Base-by-base conservation (phyloP, 2,113 vertebrate genomes). In the Candoia aspera region DNA sequence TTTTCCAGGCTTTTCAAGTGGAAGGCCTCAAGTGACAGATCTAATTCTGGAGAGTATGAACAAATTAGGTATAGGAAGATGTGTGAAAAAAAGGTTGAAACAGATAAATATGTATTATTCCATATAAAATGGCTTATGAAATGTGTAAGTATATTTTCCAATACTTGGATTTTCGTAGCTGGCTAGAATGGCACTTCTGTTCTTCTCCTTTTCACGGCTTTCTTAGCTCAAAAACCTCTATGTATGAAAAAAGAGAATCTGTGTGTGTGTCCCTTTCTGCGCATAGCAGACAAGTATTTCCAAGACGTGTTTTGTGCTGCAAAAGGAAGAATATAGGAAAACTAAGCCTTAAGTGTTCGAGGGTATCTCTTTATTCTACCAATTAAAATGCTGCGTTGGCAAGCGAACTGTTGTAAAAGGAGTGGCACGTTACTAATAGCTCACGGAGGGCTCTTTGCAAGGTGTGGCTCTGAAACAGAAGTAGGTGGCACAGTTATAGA, bases 381-480 rank as follows among this genome's bases (percentile, higher is more conserved):
- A n/a, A 17, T 89, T 58, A 11, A 46, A 19, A 24, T 29, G 54
- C 33, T 79, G 15, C 8, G 29, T 68, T 73, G 53, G 88, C 84
- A 57, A 21, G 13, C 0, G 24, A 17, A n/a, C 10, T 93, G 23
- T 62, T 60, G 46, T 42, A 60, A 92, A 93, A 68, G 92, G 84
- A 62, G 57, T 90, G 46, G 64, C 59, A 33, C 13, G 42, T 62
- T 84, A 84, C 37, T 87, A 86, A 86, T 90, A 49, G 33, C 54
- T 59, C 33, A 54, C 87, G 54, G 87, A 60, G 73, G 84, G 84
- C 86, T 79, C 49, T 84, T 86, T 29, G 8, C 37, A 64, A 62
- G 85, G 89, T n/a, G 89, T 91, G 89, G 85, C n/a, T 64, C 46
- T 42, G 29, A n/a, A 21, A 17, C 13, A 84, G 46, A 59, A 90